Percentiles rank a stretch among this genome's conserved stretches.
phyloP scores from a whole-genome alignment of 2,888 invertebrate genomes.

The Selenia dentaria region DNA sequence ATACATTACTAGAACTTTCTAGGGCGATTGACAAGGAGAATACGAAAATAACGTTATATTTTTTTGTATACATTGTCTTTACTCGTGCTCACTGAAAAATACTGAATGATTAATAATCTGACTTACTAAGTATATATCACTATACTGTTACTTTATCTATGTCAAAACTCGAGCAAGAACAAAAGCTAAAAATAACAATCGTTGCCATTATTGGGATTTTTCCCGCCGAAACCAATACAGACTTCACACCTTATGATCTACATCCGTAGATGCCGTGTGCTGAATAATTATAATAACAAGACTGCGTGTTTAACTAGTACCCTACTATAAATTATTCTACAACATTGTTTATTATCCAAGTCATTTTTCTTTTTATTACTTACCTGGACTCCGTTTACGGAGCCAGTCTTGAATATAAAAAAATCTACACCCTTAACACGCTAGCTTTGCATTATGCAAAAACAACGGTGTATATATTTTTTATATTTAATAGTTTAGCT shows the following conservation, averaged over 20 bases:
- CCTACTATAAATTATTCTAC: slow-evolving; percentile 19
- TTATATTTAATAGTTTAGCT: not conserved
- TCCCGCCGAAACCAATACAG: too few relatives aligned
- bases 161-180: too few relatives aligned
- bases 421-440: slow-evolving; percentile 15
- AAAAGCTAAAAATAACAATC: too few relatives aligned
- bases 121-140: too few relatives aligned
- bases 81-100: too few relatives aligned
- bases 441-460: slow-evolving; percentile 8
- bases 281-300: not conserved
- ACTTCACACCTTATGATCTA: not conserved
- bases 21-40: too few relatives aligned
- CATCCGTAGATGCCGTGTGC: not conserved
- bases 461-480: not conserved
- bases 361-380: slow-evolving; percentile 17
- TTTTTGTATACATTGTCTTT: too few relatives aligned
- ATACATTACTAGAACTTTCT: too few relatives aligned
- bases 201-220: too few relatives aligned
- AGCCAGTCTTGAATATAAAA: slow-evolving; percentile 8
- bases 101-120: too few relatives aligned
- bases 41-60: too few relatives aligned
- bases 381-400: slow-evolving; percentile 7
- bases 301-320: not conserved
- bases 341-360: slow-evolving; percentile 8
- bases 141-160: too few relatives aligned